Conservation (phyloP, 2,113 vertebrate species). For the Centropus bengalensis region DNA sequence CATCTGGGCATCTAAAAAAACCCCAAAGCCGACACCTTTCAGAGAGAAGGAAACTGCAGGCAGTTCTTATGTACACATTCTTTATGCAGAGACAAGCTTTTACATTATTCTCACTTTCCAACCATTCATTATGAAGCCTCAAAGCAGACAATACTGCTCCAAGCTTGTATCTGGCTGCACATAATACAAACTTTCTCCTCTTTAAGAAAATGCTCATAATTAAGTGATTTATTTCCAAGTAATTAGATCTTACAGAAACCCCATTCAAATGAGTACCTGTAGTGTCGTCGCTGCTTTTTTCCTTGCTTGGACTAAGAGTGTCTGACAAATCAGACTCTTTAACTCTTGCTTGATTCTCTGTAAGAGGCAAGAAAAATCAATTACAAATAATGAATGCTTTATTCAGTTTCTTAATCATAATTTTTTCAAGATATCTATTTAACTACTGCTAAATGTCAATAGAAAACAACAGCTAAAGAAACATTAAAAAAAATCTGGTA, state of each 20-base stretch:
- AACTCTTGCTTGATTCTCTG: slow-evolving; percentile 90
- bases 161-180: background rate
- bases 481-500: background rate
- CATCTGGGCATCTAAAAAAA: slow-evolving; percentile 91
- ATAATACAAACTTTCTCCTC: background rate
- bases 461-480: background rate
- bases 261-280: slow-evolving; percentile 81
- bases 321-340: slow-evolving; percentile 97
- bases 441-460: background rate
- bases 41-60: background rate
- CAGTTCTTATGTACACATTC: background rate
- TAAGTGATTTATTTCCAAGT: background rate
- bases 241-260: background rate
- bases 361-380: slow-evolving; percentile 49
- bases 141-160: background rate
- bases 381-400: slow-evolving; percentile 19
- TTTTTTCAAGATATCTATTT: background rate
- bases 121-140: background rate
- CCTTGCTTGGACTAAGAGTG: slow-evolving; percentile 98
- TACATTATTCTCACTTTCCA: background rate
- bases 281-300: slow-evolving; percentile 96
- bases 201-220: background rate
- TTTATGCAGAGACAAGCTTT: background rate
- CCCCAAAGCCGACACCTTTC: background rate
- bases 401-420: background rate